phyloP scores from a whole-genome alignment of 2,113 vertebrate species.

The Rhea americana region DNA sequence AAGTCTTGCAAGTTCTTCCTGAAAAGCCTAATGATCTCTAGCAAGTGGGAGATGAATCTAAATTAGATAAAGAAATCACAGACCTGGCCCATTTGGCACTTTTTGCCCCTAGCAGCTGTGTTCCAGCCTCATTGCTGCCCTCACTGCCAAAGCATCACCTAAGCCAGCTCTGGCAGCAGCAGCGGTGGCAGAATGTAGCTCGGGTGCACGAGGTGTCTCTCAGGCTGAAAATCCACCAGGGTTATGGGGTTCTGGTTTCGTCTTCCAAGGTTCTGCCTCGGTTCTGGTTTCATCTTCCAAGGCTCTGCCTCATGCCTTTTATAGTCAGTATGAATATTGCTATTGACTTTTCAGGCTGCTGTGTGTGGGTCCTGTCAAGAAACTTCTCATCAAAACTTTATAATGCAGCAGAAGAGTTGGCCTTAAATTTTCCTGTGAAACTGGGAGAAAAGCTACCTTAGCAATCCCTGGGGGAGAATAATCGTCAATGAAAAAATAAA shows the following conservation, averaged over 20 bases:
- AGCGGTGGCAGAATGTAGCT: not conserved
- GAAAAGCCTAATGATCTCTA: not conserved
- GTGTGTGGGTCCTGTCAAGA: accelerated
- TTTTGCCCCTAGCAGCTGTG: not conserved
- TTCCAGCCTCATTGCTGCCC: not conserved
- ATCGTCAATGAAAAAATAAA: not conserved
- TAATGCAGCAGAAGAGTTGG: not conserved
- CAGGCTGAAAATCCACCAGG: not conserved
- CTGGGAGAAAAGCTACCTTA: not conserved
- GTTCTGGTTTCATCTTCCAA: not conserved
- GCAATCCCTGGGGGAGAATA: not conserved
- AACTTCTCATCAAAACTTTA: not conserved
- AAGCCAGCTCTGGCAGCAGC: not conserved
- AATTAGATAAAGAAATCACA: not conserved
- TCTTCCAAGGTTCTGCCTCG: not conserved
- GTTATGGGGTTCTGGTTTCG: not conserved
- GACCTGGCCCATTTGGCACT: not conserved
- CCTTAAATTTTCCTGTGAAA: not conserved
- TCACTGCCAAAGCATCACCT: not conserved
- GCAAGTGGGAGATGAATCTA: not conserved
- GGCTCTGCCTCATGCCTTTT: not conserved
- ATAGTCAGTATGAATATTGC: not conserved
- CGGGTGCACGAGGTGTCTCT: not conserved
- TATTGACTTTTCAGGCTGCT: not conserved
- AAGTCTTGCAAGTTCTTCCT: not conserved